These are phyloP conservation scores for Antigone vipio DNA, from an alignment of 2,113 vertebrate species.

Conservation along the genomic window DNA sequence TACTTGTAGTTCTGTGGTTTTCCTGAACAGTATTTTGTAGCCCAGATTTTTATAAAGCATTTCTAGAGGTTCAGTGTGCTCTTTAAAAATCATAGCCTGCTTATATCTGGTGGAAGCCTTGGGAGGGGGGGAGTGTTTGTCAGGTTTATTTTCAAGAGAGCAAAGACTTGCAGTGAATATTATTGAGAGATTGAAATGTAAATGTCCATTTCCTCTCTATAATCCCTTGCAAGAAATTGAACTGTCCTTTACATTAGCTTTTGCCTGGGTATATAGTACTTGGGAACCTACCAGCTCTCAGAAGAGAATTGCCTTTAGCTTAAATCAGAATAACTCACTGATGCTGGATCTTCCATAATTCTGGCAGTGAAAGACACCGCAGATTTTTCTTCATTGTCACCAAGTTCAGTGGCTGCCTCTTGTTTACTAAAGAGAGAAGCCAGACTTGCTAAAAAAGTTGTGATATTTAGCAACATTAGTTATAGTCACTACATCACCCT, in stretches of 20 bases:
- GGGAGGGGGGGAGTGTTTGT: not conserved
- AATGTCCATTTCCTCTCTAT: constrained; percentile 4
- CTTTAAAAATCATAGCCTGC: not conserved
- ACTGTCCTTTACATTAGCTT: not conserved
- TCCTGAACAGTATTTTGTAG: not conserved
- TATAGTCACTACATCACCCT: constrained; percentile 46
- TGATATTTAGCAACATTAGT: constrained; percentile 53
- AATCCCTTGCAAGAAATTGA: constrained; percentile 26
- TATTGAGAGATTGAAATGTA: constrained; percentile 29
- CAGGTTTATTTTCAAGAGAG: constrained; percentile 1
- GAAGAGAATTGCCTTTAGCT: not conserved
- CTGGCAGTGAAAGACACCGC: not conserved
- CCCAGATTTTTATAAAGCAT: not conserved
- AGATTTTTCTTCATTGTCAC: constrained; percentile 40
- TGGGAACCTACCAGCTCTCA: not conserved
- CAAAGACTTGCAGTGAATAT: not conserved
- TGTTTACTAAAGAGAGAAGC: constrained; percentile 33
- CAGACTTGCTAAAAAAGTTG: constrained; percentile 53
- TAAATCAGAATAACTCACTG: not conserved
- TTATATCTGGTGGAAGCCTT: not conserved
- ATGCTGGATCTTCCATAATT: not conserved
- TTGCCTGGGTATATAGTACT: not conserved
- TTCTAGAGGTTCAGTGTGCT: not conserved
- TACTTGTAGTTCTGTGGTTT: not conserved
- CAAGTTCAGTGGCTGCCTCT: constrained; percentile 13